Conservation (phyloP, 2,888 invertebrate species). For the Caenorhabditis panamensis region DNA sequence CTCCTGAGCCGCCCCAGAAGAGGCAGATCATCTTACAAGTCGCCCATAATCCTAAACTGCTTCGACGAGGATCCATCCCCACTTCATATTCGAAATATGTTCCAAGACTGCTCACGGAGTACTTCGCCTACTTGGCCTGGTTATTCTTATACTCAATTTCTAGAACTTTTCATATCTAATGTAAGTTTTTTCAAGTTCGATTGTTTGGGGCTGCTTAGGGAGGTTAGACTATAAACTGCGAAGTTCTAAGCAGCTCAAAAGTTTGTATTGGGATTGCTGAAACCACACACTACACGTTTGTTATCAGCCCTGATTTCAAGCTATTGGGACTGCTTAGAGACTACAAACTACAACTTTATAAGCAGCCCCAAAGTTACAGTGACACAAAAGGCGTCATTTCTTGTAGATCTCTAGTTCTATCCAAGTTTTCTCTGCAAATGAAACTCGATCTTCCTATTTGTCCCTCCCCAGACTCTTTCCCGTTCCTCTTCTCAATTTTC, state of each 20-base stretch:
- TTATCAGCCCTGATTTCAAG: neutral
- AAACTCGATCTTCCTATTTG: slow-evolving; percentile 4
- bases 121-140: slow-evolving; percentile 55
- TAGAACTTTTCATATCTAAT: slow-evolving; percentile 56
- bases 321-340: neutral
- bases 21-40: slow-evolving; percentile 37
- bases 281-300: neutral
- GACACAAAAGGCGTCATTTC: no score
- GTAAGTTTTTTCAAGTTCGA: slow-evolving; percentile 35
- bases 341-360: neutral
- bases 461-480: neutral
- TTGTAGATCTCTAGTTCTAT: neutral
- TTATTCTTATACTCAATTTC: slow-evolving; percentile 61
- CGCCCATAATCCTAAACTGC: slow-evolving; percentile 7
- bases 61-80: neutral
- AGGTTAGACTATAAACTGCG: neutral
- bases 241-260: neutral
- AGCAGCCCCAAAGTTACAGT: neutral
- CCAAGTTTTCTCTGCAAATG: neutral
- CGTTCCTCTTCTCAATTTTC: neutral
- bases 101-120: slow-evolving; percentile 42
- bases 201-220: neutral
- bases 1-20: neutral
- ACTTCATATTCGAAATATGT: slow-evolving; percentile 6
- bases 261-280: neutral